These are phyloP conservation scores for Spodoptera exigua DNA, from an alignment of 2,888 invertebrate genomes.

Conservation along the genomic window DNA sequence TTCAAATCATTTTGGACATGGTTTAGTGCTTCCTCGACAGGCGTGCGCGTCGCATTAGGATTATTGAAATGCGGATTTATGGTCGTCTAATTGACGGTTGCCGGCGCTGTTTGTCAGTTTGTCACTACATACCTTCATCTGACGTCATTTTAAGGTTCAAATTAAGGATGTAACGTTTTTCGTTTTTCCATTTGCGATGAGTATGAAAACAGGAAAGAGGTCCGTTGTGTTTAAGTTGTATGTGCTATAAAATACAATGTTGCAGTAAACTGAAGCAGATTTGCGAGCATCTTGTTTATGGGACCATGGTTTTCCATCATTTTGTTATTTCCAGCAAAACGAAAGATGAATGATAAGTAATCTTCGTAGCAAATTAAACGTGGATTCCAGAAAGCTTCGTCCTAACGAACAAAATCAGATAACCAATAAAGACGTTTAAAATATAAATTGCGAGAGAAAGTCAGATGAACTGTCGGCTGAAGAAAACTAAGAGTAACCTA, in stretches of 20 bases:
- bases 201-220: slow-evolving; percentile 47
- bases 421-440: slow-evolving; percentile 21
- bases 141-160: slow-evolving; percentile 47
- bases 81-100: slow-evolving; percentile 56
- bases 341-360: slow-evolving; percentile 2
- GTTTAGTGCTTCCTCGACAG: slow-evolving; percentile 70
- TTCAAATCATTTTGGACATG: slow-evolving; percentile 63
- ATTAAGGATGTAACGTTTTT: slow-evolving; percentile 50
- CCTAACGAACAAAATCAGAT: slow-evolving; percentile 28
- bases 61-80: slow-evolving; percentile 61
- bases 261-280: slow-evolving; percentile 11
- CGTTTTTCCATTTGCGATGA: slow-evolving; percentile 45
- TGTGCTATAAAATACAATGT: slow-evolving; percentile 30
- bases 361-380: slow-evolving; percentile 1
- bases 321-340: slow-evolving; percentile 5
- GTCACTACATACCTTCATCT: slow-evolving; percentile 48
- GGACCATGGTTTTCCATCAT: neutral
- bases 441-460: slow-evolving; percentile 39
- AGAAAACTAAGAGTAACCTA: slow-evolving; percentile 43
- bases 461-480: slow-evolving; percentile 6
- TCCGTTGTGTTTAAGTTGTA: slow-evolving; percentile 41
- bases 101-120: slow-evolving; percentile 33
- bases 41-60: slow-evolving; percentile 53
- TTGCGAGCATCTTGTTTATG: slow-evolving; percentile 10
- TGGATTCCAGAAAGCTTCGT: slow-evolving; percentile 6